Conservation (phyloP, 2,113 vertebrate species). For the western clawed frog (Xenopus tropicalis) region DNA sequence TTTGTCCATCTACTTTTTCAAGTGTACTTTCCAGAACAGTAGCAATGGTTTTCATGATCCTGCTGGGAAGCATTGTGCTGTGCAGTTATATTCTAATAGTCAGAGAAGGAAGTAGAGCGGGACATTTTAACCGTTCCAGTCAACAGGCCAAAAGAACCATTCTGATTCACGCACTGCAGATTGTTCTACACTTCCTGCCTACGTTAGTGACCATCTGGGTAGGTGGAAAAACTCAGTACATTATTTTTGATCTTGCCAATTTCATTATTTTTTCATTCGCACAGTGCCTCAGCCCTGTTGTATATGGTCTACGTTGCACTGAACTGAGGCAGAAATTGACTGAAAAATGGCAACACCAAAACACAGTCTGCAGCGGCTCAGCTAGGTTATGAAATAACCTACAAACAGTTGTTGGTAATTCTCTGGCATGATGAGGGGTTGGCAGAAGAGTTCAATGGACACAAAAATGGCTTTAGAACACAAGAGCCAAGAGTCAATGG, state of each 20-base stretch:
- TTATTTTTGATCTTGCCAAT: conserved; percentile 47
- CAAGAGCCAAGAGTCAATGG: no score
- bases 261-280: conserved; percentile 60
- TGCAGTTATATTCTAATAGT: conserved; percentile 56
- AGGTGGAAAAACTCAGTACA: conserved; percentile 45
- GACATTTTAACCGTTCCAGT: conserved; percentile 61
- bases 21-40: conserved; percentile 44
- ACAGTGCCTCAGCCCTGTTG: conserved; percentile 59
- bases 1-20: conserved; percentile 46
- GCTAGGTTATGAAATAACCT: no score
- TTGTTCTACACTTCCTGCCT: conserved; percentile 60
- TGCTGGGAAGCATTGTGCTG: conserved; percentile 50
- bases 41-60: conserved; percentile 49
- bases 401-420: no score
- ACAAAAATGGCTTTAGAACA: no score
- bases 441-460: no score
- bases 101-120: conserved; percentile 52
- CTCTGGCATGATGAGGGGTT: no score
- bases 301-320: conserved; percentile 62
- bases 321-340: conserved; percentile 52
- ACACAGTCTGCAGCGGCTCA: no score
- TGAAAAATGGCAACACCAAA: conserved; percentile 2
- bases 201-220: conserved; percentile 51
- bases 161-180: conserved; percentile 57
- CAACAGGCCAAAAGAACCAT: conserved; percentile 55